phyloP scores from a whole-genome alignment of 2,888 invertebrate species.

The Griposia aprilina region DNA sequence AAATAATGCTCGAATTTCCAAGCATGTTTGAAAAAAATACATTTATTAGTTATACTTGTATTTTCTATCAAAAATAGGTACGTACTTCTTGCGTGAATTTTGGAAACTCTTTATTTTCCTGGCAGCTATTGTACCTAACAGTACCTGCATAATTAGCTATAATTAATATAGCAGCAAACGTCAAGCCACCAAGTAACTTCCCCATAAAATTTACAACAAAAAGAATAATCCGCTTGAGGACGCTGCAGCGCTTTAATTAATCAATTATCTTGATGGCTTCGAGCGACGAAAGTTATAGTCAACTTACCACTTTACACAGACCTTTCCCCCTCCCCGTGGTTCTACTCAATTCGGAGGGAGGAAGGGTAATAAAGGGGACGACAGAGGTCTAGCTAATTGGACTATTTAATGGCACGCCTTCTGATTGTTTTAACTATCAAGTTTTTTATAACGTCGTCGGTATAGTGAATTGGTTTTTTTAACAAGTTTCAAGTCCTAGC shows the following conservation, averaged over 20 bases:
- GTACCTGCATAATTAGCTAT: neutral
- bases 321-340: conserved; percentile 18
- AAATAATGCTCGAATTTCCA: too few relatives aligned
- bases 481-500: conserved; percentile 24
- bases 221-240: conserved; percentile 62
- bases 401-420: conserved; percentile 72
- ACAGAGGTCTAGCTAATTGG: conserved; percentile 66
- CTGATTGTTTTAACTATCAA: conserved; percentile 75
- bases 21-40: too few relatives aligned
- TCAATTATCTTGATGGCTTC: conserved; percentile 79
- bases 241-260: conserved; percentile 79
- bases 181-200: conserved; percentile 36
- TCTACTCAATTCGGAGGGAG: conserved; percentile 3
- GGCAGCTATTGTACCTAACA: neutral
- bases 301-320: conserved; percentile 57
- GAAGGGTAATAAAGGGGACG: conserved; percentile 17
- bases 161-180: conserved; percentile 44
- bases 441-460: conserved; percentile 57
- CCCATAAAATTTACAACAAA: conserved; percentile 61
- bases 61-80: neutral
- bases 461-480: conserved; percentile 51
- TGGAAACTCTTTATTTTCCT: neutral
- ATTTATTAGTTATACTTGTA: neutral
- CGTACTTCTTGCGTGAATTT: neutral
- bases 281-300: conserved; percentile 73